Evolutionary conservation across 92 coral and sea anemone genomes (phyloP).

Genomic region (Nematostella vectensis): DNA sequence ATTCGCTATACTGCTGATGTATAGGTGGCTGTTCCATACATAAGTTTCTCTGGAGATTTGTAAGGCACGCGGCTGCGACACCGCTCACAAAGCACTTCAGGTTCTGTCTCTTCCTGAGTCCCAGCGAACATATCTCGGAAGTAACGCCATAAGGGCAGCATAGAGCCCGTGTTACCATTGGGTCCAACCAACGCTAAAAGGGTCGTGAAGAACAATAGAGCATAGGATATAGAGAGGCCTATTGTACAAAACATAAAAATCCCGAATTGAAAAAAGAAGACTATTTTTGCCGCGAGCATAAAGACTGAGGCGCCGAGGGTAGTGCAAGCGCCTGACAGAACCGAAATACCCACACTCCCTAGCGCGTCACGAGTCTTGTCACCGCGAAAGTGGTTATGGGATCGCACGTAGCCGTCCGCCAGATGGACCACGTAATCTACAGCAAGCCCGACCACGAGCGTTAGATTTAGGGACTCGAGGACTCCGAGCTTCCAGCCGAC

Average conservation of each 20-base stretch:
- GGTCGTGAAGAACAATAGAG: constrained; percentile 78
- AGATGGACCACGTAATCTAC: constrained; percentile 97
- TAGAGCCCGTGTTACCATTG: constrained; percentile 84
- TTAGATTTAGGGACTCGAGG: constrained; percentile 82
- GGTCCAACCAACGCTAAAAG: constrained; percentile 80
- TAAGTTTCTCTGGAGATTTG: constrained; percentile 7
- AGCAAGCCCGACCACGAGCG: constrained; percentile 90
- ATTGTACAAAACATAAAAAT: constrained; percentile 94
- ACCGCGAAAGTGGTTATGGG: constrained; percentile 49
- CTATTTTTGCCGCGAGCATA: constrained; percentile 96
- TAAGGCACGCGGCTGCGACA: constrained; percentile 12
- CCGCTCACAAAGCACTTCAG: constrained; percentile 13
- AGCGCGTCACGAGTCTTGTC: constrained; percentile 75
- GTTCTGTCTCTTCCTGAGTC: constrained; percentile 9
- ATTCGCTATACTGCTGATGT: constrained; percentile 39
- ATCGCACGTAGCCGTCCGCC: constrained; percentile 88
- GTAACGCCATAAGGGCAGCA: constrained; percentile 39
- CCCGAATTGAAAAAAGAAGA: constrained; percentile 92
- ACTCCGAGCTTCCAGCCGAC: constrained; percentile 97
- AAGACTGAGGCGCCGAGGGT: constrained; percentile 91
- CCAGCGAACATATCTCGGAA: constrained; percentile 8
- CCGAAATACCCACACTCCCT: constrained; percentile 87
- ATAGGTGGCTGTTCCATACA: constrained; percentile 25
- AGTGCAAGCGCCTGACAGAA: constrained; percentile 89
- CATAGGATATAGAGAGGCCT: constrained; percentile 81